Conservation (phyloP, 1,140 invertebrate genomes). For the Drosophila lini region DNA sequence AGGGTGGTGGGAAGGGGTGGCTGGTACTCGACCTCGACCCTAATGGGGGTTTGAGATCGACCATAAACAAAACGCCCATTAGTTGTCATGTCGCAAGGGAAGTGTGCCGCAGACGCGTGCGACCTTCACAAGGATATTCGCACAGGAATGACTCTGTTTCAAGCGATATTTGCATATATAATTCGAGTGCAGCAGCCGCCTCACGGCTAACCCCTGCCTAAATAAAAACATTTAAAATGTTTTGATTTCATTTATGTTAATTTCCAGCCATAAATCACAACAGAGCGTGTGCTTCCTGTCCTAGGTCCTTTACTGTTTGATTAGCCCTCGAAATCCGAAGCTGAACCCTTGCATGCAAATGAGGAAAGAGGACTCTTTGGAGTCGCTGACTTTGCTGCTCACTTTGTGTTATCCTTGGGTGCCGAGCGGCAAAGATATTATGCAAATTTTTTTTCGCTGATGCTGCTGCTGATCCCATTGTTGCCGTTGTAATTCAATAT, state of each 20-base stretch:
- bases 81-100: conserved; percentile 52
- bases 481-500: conserved; percentile 70
- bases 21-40: conserved; percentile 27
- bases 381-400: conserved; percentile 39
- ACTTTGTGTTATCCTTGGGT: conserved; percentile 60
- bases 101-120: conserved; percentile 58
- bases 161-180: conserved; percentile 65
- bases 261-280: conserved; percentile 70
- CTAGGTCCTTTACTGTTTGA: conserved; percentile 59
- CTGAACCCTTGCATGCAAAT: conserved; percentile 58
- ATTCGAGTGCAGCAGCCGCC: conserved; percentile 28
- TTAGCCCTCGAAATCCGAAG: conserved; percentile 43
- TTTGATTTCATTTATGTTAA: conserved; percentile 79
- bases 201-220: conserved; percentile 13
- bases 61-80: conserved; percentile 76
- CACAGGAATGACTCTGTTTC: conserved; percentile 70
- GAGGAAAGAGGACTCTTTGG: conserved; percentile 9
- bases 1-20: conserved; percentile 16
- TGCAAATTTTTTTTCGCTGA: conserved; percentile 50
- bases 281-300: conserved; percentile 73
- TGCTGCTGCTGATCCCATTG: conserved; percentile 47
- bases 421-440: conserved; percentile 48
- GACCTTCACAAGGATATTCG: conserved; percentile 71
- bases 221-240: conserved; percentile 77
- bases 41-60: conserved; percentile 60